A percentile compares a stretch with the other conserved stretches of the same genome.
Conservation (phyloP, 2,888 invertebrate genomes). For the Dinocampus coccinellae region DNA sequence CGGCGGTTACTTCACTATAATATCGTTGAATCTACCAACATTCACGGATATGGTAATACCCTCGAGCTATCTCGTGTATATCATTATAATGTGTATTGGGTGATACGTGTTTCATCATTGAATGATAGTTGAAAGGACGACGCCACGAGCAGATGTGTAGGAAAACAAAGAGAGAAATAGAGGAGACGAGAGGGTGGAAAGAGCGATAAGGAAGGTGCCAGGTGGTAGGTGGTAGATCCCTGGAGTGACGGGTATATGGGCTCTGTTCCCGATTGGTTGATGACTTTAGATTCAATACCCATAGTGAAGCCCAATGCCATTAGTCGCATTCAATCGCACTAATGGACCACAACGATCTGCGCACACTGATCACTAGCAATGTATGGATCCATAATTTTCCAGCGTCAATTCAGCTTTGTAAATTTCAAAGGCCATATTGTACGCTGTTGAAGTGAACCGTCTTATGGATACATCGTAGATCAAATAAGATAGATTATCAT, state of each 20-base stretch:
- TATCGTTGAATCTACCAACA: constrained; percentile 19
- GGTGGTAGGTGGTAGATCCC: constrained; percentile 19
- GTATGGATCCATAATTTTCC: constrained; percentile 31
- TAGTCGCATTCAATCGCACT: constrained; percentile 38
- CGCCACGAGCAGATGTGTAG: background rate
- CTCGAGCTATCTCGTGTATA: constrained; percentile 24
- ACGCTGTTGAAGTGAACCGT: constrained; percentile 17
- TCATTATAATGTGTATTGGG: constrained; percentile 33
- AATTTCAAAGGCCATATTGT: constrained; percentile 17
- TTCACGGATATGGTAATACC: constrained; percentile 34
- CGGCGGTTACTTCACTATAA: constrained; percentile 13
- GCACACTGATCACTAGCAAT: constrained; percentile 33
- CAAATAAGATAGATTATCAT: constrained; percentile 19
- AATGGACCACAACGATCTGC: constrained; percentile 39
- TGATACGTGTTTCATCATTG: constrained; percentile 28
- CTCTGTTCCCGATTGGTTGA: constrained; percentile 25
- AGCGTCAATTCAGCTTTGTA: constrained; percentile 23
- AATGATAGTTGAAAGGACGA: constrained; percentile 34
- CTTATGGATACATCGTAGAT: too few species aligned
- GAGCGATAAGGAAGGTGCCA: constrained; percentile 4
- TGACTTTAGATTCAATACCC: constrained; percentile 34
- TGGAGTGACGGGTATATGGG: constrained; percentile 20
- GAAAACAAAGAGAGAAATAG: constrained; percentile 15
- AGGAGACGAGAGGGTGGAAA: constrained; percentile 5
- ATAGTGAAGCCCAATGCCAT: constrained; percentile 33